Conservation (phyloP, 2,113 vertebrate genomes). For the Ammodytes dubius region DNA sequence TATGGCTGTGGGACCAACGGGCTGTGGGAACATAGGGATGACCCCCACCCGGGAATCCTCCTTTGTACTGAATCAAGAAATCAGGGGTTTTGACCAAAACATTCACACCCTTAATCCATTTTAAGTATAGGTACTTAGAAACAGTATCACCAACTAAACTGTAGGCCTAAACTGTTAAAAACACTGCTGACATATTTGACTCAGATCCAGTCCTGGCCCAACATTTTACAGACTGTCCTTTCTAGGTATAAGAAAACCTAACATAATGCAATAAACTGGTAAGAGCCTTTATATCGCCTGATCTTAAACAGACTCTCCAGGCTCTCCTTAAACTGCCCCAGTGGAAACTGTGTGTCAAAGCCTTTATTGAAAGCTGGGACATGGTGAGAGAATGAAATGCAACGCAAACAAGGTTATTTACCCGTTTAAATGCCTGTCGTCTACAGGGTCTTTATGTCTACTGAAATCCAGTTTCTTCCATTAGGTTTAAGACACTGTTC, state of each 20-base stretch:
- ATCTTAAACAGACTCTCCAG: conserved; percentile 21
- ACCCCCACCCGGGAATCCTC: no score
- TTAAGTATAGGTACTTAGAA: not conserved
- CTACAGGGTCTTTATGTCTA: not conserved
- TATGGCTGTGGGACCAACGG: no score
- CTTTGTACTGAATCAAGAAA: no score
- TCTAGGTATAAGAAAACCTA: not conserved
- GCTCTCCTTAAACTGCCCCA: not conserved
- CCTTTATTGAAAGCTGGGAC: not conserved
- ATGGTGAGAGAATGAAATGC: not conserved
- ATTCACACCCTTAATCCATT: no score
- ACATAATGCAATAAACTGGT: conserved; percentile 7
- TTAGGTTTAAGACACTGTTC: not conserved
- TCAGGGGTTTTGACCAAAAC: no score
- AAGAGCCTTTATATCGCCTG: conserved; percentile 1
- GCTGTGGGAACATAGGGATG: no score
- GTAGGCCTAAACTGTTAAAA: not conserved
- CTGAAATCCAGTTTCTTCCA: not conserved
- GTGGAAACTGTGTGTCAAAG: not conserved
- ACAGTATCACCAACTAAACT: not conserved
- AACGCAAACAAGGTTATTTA: not conserved
- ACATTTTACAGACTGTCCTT: conserved; percentile 16
- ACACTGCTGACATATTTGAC: not conserved
- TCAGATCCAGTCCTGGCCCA: not conserved
- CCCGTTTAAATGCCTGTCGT: not conserved